Evolutionary conservation across 1,140 invertebrate species (phyloP), one percentile per base, ranked within the genome.

Genomic region (Doryteuthis pealeii): DNA sequence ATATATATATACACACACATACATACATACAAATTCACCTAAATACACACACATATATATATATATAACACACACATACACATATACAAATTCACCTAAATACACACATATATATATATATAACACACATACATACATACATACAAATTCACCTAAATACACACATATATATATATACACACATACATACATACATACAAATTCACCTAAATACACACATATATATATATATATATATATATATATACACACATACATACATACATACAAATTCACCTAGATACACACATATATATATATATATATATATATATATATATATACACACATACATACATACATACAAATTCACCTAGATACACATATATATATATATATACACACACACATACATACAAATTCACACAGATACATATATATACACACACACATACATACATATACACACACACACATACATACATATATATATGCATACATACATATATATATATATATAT

Each of bases 401-500:
- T 6, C 26, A n/a, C 26, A 58, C 15, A 58, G 4, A 58, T 18
- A 58, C 15, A 58, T 58, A 58, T 58, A 58, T 58, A 26, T 58
- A 26, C 15, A 26, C 15, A 26, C 15, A 26, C 15, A 26, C 15
- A 58, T 58, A 26, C 15, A 58, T 58, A 58, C 1, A 58, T 5
- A 58, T 58, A 58, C 18, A 58, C 1, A 58, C 1, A 58, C 1
- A 5, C 18, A 58, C 18, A 58, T 58, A 58, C 18, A 58, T 58
- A 58, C 18, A 6, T 6, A 3, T 58, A 58, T 3, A 58, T 58
- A 58, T 58, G 18, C 18, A 58, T 6, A 58, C 18, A 58, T 75
- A n/a, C 76, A n/a, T 75, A 2, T 75, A 26, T 75, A 18, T 58
- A 30, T 74, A 30, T 68, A 43, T 68, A 26, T 45, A 28, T 43